These are phyloP conservation scores for Calycopis cecrops DNA, from an alignment of 1,140 invertebrate genomes.

Conservation along the genomic window DNA sequence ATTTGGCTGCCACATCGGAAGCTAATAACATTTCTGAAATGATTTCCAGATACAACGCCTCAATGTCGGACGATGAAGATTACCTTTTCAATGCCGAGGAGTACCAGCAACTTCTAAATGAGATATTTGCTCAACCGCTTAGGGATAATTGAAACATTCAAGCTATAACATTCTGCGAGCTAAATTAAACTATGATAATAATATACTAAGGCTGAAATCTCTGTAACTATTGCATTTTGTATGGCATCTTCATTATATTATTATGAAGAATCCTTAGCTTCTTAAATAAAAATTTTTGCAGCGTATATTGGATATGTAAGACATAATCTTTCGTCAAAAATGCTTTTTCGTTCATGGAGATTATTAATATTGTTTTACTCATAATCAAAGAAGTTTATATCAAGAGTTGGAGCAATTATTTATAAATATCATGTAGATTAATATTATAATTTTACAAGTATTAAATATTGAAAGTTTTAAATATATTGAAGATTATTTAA, in stretches of 20 bases:
- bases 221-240: constrained; percentile 14
- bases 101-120: constrained; percentile 64
- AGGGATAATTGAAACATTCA: constrained; percentile 42
- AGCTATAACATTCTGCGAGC: background rate
- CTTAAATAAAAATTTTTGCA: constrained; percentile 4
- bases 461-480: too few relatives aligned
- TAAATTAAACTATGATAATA: constrained; percentile 11
- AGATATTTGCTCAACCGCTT: constrained; percentile 69
- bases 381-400: too few relatives aligned
- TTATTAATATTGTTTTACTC: too few relatives aligned
- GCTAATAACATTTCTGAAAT: background rate
- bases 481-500: too few relatives aligned
- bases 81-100: constrained; percentile 61
- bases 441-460: too few relatives aligned
- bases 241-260: constrained; percentile 6
- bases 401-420: too few relatives aligned
- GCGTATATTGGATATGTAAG: background rate
- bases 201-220: constrained; percentile 18
- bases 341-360: too few relatives aligned
- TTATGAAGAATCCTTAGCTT: constrained; percentile 12
- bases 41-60: constrained; percentile 52
- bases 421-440: too few relatives aligned
- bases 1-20: too few relatives aligned
- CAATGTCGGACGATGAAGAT: constrained; percentile 49
- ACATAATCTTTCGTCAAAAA: too few relatives aligned